Evolutionary conservation across 2,797 vertebrate species (phyloP).

Genomic region (Chaunax sp.): DNA sequence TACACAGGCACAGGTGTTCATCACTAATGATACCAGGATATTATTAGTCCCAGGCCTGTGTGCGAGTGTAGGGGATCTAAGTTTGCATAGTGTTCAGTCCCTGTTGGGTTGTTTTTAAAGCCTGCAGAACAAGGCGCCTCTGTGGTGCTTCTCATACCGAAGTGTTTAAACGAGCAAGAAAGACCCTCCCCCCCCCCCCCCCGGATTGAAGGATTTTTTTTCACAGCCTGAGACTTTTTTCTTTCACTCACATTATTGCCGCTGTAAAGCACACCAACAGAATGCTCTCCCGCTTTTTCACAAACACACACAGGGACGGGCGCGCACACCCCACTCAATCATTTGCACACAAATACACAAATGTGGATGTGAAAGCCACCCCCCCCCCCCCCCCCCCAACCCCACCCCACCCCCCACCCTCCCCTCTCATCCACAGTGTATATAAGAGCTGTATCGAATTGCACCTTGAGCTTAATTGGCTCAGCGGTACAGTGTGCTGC

Average conservation of each 20-base stretch:
- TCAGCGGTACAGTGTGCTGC: slow-evolving; percentile 77
- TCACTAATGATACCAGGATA: slow-evolving; percentile 78
- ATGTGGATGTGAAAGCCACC: slow-evolving; percentile 50
- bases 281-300: slow-evolving; percentile 64
- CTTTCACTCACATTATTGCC: slow-evolving; percentile 56
- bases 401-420: too few relatives aligned
- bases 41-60: slow-evolving; percentile 70
- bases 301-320: slow-evolving; percentile 64
- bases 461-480: slow-evolving; percentile 84
- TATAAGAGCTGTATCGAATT: slow-evolving; percentile 85
- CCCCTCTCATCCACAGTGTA: slow-evolving; percentile 76
- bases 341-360: slow-evolving; percentile 39
- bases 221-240: slow-evolving; percentile 36
- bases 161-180: slow-evolving; percentile 69
- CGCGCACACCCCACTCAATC: slow-evolving; percentile 44
- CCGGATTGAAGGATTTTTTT: slow-evolving; percentile 44
- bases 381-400: slow-evolving; percentile 23
- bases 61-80: slow-evolving; percentile 56
- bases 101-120: slow-evolving; percentile 74
- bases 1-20: slow-evolving; percentile 71
- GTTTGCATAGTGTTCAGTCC: slow-evolving; percentile 68
- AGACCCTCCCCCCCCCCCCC: slow-evolving; percentile 8
- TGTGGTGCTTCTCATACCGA: slow-evolving; percentile 68
- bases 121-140: slow-evolving; percentile 75
- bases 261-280: slow-evolving; percentile 69